Base-by-base conservation (phyloP, 2,888 invertebrate species). In the Rhopalosiphum nymphaeae region DNA sequence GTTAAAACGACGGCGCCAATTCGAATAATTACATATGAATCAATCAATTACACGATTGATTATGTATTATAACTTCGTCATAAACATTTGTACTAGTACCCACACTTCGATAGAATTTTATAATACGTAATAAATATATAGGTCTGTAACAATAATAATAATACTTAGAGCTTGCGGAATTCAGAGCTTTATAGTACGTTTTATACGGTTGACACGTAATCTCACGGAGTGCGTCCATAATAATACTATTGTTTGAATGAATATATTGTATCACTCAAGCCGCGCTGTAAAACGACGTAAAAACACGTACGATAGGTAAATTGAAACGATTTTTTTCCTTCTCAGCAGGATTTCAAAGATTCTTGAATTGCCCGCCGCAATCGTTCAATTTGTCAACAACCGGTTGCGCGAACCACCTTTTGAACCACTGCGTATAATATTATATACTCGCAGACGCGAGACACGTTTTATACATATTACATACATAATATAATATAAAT, bases 341-440 rank as follows among this genome's bases (percentile, higher is more conserved):
- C 67, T 67, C n/a, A n/a, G 3, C n/a, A 4, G 16, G 16, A 67
- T 89, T 89, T 57, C 89, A 44, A 89, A 61, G 89, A 61, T 61
- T n/a, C 42, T 61, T 13, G 46, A 44, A 89, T 46, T 61, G 61
- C n/a, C 36, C 89, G 89, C 89, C 57, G 44, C 89, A 44, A 44
- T 89, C 89, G 57, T 29, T 89, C n/a, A 61, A 89, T 61, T 89
- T 89, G 89, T 89, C 89, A 46, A 89, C 61, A 61, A 61, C 89
- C 89, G 89, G 61, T 61, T 61, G 29, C 29, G 26, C 36, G 36
- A 36, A 42, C 53, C 91, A 16, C 91, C 49, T 91, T 53, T 46
- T 86, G 67, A 78, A 91, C 88, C n/a, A 67, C 67, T 67, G 36
- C 16, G 16, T 36, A 67, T 67, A n/a, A n/a, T n/a, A 67, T 67